phyloP scores from a whole-genome alignment of 2,113 vertebrate species.

The Ursus arctos region DNA sequence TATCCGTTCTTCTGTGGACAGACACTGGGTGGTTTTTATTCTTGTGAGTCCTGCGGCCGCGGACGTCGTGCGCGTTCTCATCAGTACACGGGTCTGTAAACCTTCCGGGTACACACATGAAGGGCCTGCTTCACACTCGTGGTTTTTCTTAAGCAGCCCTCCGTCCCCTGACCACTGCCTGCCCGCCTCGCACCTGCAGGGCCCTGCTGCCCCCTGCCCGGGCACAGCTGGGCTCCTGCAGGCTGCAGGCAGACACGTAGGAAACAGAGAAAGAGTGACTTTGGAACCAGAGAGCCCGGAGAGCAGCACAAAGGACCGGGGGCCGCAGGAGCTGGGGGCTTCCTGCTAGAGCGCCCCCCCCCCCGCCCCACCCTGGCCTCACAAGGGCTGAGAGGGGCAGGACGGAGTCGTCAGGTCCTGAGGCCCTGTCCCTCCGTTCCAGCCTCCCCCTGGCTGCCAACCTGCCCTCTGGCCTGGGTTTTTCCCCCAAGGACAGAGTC shows the following conservation, averaged over 20 bases:
- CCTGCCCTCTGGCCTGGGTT: neutral
- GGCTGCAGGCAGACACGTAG: rapidly evolving
- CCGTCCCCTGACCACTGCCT: neutral
- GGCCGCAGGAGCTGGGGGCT: neutral
- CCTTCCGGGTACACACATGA: neutral
- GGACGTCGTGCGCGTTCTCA: too few species aligned
- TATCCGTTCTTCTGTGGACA: neutral
- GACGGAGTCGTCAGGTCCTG: rapidly evolving
- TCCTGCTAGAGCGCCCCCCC: neutral
- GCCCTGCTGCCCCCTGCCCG: neutral
- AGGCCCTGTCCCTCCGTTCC: neutral
- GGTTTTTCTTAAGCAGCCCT: neutral
- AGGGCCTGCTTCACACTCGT: neutral
- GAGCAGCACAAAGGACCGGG: neutral
- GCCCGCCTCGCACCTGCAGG: neutral
- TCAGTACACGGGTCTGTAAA: neutral
- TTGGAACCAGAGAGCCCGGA: rapidly evolving
- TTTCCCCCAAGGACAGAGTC: neutral
- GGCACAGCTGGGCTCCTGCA: neutral
- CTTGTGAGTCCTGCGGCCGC: neutral
- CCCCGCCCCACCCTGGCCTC: too few species aligned
- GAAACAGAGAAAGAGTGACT: neutral
- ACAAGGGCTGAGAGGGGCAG: neutral
- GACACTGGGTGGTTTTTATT: too few species aligned
- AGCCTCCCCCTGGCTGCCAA: neutral